phyloP scores from a whole-genome alignment of 2,113 vertebrate genomes.

The Barbus barbus region DNA sequence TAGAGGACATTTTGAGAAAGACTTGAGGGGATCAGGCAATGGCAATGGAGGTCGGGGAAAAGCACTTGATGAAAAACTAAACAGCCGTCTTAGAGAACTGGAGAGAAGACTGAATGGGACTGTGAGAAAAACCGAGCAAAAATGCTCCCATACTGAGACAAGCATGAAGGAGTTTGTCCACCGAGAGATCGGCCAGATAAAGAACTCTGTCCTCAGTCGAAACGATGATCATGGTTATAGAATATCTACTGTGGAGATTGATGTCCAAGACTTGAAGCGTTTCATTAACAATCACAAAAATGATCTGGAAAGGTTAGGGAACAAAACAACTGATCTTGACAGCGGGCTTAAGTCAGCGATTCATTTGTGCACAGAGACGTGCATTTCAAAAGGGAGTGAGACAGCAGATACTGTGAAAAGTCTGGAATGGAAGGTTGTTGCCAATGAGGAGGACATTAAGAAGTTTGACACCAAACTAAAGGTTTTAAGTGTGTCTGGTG shows the following conservation, averaged over 20 bases:
- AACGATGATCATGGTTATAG: conserved; percentile 71
- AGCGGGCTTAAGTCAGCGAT: conserved; percentile 67
- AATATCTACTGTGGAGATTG: conserved; percentile 74
- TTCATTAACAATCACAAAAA: conserved; percentile 69
- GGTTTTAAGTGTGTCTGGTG: conserved; percentile 75
- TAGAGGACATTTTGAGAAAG: conserved; percentile 73
- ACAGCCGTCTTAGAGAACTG: conserved; percentile 76
- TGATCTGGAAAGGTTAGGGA: conserved; percentile 66
- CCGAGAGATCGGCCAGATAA: conserved; percentile 73
- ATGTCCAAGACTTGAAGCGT: conserved; percentile 70
- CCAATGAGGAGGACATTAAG: conserved; percentile 75
- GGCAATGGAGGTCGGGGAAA: conserved; percentile 60
- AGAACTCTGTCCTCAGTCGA: conserved; percentile 64
- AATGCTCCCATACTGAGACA: conserved; percentile 71
- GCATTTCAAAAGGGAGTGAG: conserved; percentile 57
- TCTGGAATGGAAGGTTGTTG: conserved; percentile 76
- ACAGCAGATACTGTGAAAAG: conserved; percentile 75
- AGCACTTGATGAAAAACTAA: conserved; percentile 73
- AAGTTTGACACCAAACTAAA: conserved; percentile 75
- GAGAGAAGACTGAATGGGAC: conserved; percentile 84
- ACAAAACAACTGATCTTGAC: conserved; percentile 70
- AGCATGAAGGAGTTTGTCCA: conserved; percentile 73
- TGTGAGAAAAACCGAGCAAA: conserved; percentile 74
- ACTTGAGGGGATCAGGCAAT: conserved; percentile 63
- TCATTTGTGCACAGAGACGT: conserved; percentile 77